Conservation (phyloP, 2,113 vertebrate genomes). For the Seriola aureovittata region DNA sequence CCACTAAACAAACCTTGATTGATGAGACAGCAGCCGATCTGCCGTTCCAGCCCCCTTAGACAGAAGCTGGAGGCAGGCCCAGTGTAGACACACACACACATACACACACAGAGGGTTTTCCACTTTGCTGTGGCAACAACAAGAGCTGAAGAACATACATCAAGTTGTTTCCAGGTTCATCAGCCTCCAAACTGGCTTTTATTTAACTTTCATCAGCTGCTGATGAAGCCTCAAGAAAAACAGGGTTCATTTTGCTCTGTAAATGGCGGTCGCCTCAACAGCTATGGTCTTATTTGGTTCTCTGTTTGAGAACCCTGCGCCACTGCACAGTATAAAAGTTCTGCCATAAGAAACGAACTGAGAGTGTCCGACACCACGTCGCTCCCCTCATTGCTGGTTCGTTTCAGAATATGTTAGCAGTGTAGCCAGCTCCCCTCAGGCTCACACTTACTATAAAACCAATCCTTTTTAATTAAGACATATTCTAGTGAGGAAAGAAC, state of each 20-base stretch:
- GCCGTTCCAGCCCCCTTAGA: neutral
- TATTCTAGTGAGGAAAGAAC: conserved; percentile 73
- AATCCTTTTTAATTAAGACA: conserved; percentile 76
- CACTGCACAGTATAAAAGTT: neutral
- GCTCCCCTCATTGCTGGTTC: neutral
- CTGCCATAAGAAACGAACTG: neutral
- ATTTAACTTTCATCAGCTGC: conserved; percentile 50
- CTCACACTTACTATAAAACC: conserved; percentile 59
- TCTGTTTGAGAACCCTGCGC: conserved; percentile 3
- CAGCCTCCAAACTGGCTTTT: conserved; percentile 31
- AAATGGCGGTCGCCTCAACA: neutral
- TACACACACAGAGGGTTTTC: conserved; percentile 1
- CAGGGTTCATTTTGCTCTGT: neutral
- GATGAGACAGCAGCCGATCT: conserved; percentile 44
- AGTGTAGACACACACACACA: conserved; percentile 2
- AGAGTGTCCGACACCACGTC: neutral
- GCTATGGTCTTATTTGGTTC: neutral
- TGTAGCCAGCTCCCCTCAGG: conserved; percentile 59
- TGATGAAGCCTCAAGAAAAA: conserved; percentile 25
- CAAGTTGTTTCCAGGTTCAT: conserved; percentile 27
- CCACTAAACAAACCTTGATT: conserved; percentile 41
- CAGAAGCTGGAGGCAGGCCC: conserved; percentile 33
- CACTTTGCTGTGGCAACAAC: conserved; percentile 38
- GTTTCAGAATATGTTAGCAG: conserved; percentile 57
- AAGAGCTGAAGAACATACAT: conserved; percentile 10